phyloP scores from a whole-genome alignment of 2,888 invertebrate species.

The Patella depressa region DNA sequence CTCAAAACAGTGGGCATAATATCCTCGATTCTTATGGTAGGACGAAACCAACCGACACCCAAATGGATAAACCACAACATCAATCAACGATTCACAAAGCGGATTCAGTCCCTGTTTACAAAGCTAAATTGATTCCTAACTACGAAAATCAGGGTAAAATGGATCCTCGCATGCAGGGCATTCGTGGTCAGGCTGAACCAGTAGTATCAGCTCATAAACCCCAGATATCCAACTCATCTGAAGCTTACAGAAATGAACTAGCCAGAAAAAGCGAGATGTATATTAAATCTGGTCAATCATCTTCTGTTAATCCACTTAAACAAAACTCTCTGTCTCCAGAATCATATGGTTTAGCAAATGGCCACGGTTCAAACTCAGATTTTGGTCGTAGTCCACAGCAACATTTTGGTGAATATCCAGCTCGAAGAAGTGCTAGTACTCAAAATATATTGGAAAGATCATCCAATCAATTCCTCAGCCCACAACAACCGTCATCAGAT shows the following conservation, averaged over 20 bases:
- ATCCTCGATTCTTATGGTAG: too few species aligned
- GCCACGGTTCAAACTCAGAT: conserved; percentile 7
- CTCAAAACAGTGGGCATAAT: background rate
- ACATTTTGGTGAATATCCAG: conserved; percentile 15
- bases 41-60: too few species aligned
- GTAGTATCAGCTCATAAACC: conserved; percentile 32
- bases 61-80: too few species aligned
- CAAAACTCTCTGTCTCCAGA: conserved; percentile 10
- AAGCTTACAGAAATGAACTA: conserved; percentile 37
- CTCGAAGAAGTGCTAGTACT: conserved; percentile 31
- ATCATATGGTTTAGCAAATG: background rate
- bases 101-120: conserved; percentile 48
- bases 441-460: conserved; percentile 31
- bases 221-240: conserved; percentile 32
- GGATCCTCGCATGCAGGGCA: conserved; percentile 41
- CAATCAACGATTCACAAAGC: conserved; percentile 7
- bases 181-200: conserved; percentile 48
- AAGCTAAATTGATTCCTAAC: conserved; percentile 53
- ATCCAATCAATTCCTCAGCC: background rate
- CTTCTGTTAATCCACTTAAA: background rate
- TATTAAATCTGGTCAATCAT: conserved; percentile 18
- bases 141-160: conserved; percentile 60
- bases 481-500: background rate
- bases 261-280: conserved; percentile 41
- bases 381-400: background rate